A percentile compares a stretch with the other conserved stretches of the same genome.
phyloP scores from a whole-genome alignment of 2,888 invertebrate species.

The Myopa testacea region DNA sequence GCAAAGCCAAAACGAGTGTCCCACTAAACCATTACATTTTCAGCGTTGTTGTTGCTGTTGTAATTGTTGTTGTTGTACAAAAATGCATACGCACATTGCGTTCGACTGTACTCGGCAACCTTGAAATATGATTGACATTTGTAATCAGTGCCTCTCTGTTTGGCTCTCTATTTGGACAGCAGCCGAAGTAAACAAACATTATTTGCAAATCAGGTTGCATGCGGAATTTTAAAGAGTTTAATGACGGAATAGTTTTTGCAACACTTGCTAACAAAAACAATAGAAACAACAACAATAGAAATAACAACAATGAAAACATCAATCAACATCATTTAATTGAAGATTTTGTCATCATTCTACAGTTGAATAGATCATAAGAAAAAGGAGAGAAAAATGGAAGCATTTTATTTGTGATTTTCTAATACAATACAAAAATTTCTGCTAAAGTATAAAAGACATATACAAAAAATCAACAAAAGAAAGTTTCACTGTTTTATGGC shows the following conservation, averaged over 20 bases:
- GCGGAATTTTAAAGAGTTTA: background rate
- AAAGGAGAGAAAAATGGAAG: no score
- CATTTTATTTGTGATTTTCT: no score
- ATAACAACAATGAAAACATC: background rate
- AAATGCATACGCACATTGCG: background rate
- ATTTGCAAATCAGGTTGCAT: background rate
- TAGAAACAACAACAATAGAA: background rate
- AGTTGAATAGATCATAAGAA: no score
- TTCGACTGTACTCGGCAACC: background rate
- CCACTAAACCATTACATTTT: background rate
- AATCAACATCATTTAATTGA: background rate
- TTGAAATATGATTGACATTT: constrained; percentile 30
- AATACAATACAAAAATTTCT: no score
- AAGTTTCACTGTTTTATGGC: no score
- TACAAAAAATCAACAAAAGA: background rate
- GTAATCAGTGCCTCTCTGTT: background rate
- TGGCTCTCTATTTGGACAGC: background rate
- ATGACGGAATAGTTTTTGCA: no score
- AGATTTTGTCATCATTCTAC: background rate
- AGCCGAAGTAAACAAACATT: background rate
- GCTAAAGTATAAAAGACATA: background rate
- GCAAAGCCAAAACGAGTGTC: background rate
- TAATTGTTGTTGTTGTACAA: background rate
- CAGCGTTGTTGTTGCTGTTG: background rate
- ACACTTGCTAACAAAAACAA: background rate